Conservation (phyloP, 92 coral and sea anemone genomes). For the Paragorgia papillata region DNA sequence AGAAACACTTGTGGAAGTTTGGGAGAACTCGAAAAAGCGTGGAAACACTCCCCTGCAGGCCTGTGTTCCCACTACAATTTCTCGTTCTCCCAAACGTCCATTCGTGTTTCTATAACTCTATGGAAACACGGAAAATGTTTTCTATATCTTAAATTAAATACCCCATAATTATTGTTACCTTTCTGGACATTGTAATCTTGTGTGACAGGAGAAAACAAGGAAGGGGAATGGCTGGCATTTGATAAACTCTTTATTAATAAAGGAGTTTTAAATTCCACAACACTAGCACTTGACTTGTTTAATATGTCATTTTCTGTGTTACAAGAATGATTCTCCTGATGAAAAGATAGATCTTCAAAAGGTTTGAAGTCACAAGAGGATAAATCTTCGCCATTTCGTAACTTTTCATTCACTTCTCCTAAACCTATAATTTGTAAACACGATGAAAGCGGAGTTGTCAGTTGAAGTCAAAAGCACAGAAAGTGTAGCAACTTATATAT, state of each 20-base stretch:
- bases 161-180: slow-evolving; percentile 5
- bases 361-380: slow-evolving; percentile 55
- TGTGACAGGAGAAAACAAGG: slow-evolving; percentile 18
- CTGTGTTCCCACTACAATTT: no score
- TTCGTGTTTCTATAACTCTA: no score
- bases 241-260: slow-evolving; percentile 12
- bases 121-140: no score
- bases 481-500: no score
- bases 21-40: no score
- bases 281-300: slow-evolving; percentile 12
- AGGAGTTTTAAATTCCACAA: slow-evolving; percentile 16
- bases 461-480: no score
- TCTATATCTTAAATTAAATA: no score
- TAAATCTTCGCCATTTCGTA: slow-evolving; percentile 61
- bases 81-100: no score
- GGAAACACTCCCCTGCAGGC: no score
- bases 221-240: slow-evolving; percentile 12
- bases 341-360: slow-evolving; percentile 30
- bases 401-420: slow-evolving; percentile 76
- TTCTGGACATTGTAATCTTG: background rate
- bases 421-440: slow-evolving; percentile 59
- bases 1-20: no score
- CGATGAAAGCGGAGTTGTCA: no score
- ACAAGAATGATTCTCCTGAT: background rate
- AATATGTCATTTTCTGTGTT: background rate